A percentile compares a stretch with the other conserved stretches of the same genome.
These are phyloP conservation scores for Sardina pilchardus DNA, from an alignment of 2,113 vertebrate genomes.

Conservation along the genomic window DNA sequence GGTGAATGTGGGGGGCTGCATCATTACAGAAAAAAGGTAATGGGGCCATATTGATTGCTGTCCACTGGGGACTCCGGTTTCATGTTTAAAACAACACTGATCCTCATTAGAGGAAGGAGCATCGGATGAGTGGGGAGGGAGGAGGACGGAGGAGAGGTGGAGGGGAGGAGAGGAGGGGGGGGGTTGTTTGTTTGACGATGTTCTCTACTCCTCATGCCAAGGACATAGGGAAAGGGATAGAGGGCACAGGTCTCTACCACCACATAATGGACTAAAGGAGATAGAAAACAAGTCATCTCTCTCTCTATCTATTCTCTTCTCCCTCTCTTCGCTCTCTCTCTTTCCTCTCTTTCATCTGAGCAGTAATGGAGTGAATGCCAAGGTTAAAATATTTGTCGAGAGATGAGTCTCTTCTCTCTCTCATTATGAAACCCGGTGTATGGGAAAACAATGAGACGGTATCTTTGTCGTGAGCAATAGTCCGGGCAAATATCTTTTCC, in stretches of 20 bases:
- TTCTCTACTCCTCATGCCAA: constrained; percentile 22
- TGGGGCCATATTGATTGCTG: constrained; percentile 76
- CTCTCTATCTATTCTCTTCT: background rate
- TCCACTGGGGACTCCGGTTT: constrained; percentile 64
- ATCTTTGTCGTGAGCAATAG: background rate
- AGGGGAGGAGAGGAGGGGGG: constrained; percentile 30
- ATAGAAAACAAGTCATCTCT: background rate
- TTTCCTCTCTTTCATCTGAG: background rate
- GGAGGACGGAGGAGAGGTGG: constrained; percentile 28
- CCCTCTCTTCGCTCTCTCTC: background rate
- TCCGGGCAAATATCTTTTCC: background rate
- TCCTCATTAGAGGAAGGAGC: constrained; percentile 70
- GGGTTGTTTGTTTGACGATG: background rate
- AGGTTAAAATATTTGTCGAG: background rate
- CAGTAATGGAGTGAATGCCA: background rate
- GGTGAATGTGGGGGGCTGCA: constrained; percentile 48
- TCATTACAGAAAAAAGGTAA: constrained; percentile 76
- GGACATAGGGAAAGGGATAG: constrained; percentile 28
- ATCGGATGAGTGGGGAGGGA: constrained; percentile 21
- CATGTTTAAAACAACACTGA: constrained; percentile 82
- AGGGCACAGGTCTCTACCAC: constrained; percentile 7
- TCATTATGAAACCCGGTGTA: background rate
- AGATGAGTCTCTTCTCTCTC: background rate
- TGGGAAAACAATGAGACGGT: background rate
- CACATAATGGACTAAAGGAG: background rate